Conservation (phyloP, 1,140 invertebrate species). For the Drosophila saltans region DNA sequence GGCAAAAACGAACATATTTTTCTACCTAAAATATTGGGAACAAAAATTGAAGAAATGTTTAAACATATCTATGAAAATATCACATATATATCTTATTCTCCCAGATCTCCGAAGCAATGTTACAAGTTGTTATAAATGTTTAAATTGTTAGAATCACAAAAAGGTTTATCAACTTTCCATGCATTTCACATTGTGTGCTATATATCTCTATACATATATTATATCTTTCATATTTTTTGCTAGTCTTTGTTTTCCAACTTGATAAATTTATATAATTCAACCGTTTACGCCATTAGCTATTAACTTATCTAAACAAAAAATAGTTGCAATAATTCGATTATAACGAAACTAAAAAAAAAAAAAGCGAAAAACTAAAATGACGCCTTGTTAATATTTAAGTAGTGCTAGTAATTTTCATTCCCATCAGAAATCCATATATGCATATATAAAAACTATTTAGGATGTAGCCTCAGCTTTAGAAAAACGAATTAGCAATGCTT, state of each 20-base stretch:
- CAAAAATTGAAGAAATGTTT: slow-evolving; percentile 34
- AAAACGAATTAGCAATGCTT: slow-evolving; percentile 74
- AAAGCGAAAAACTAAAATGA: slow-evolving; percentile 38
- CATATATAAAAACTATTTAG: slow-evolving; percentile 52
- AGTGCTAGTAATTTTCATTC: slow-evolving; percentile 69
- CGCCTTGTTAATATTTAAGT: slow-evolving; percentile 72
- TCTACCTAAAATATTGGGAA: slow-evolving; percentile 64
- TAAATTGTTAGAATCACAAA: slow-evolving; percentile 1
- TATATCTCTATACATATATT: slow-evolving; percentile 34
- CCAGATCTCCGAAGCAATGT: neutral
- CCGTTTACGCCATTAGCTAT: slow-evolving; percentile 69
- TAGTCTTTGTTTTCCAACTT: slow-evolving; percentile 60
- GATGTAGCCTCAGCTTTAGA: slow-evolving; percentile 71
- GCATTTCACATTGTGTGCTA: slow-evolving; percentile 49
- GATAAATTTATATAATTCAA: slow-evolving; percentile 38
- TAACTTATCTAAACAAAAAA: slow-evolving; percentile 37
- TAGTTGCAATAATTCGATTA: slow-evolving; percentile 72
- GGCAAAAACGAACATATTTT: slow-evolving; percentile 51
- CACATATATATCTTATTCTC: slow-evolving; percentile 20
- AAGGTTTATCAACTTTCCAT: slow-evolving; percentile 23
- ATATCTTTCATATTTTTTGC: slow-evolving; percentile 52
- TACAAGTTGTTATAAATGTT: slow-evolving; percentile 6
- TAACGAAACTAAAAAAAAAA: slow-evolving; percentile 39
- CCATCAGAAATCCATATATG: slow-evolving; percentile 31
- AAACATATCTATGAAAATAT: slow-evolving; percentile 13